Evolutionary conservation across 2,113 vertebrate genomes (phyloP).

Genomic region (Gymnarchus niloticus): DNA sequence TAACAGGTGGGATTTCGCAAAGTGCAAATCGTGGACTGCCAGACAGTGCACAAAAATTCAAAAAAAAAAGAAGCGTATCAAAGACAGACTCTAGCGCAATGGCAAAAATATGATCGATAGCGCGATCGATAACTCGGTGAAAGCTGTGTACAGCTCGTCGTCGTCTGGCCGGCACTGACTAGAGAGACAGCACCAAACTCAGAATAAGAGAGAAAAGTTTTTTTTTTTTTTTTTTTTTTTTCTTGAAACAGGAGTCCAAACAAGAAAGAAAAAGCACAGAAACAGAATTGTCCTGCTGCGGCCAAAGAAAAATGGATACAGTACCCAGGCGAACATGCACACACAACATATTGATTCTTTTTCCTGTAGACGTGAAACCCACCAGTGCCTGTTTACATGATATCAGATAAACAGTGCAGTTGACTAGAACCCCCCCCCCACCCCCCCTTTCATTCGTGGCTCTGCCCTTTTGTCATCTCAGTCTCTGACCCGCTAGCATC

Average conservation of each 20-base stretch:
- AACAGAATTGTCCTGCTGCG: constrained; percentile 5
- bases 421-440: constrained; percentile 53
- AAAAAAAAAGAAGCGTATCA: too few relatives aligned
- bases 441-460: constrained; percentile 59
- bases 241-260: background rate
- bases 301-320: background rate
- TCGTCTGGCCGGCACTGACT: too few relatives aligned
- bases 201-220: too few relatives aligned
- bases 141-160: too few relatives aligned
- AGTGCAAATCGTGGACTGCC: too few relatives aligned
- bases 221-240: background rate
- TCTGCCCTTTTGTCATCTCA: constrained; percentile 51
- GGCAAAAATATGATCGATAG: too few relatives aligned
- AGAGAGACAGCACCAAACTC: too few relatives aligned
- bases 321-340: background rate
- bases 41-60: too few relatives aligned
- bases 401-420: constrained; percentile 58
- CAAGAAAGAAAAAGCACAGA: background rate
- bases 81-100: too few relatives aligned
- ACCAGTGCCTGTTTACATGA: constrained; percentile 59
- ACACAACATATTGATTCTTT: constrained; percentile 68
- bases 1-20: too few relatives aligned
- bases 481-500: constrained; percentile 61
- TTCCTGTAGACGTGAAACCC: constrained; percentile 51
- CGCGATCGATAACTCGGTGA: too few relatives aligned